phyloP scores from a whole-genome alignment of 1,140 invertebrate genomes.

The Dreissena rostriformis region DNA sequence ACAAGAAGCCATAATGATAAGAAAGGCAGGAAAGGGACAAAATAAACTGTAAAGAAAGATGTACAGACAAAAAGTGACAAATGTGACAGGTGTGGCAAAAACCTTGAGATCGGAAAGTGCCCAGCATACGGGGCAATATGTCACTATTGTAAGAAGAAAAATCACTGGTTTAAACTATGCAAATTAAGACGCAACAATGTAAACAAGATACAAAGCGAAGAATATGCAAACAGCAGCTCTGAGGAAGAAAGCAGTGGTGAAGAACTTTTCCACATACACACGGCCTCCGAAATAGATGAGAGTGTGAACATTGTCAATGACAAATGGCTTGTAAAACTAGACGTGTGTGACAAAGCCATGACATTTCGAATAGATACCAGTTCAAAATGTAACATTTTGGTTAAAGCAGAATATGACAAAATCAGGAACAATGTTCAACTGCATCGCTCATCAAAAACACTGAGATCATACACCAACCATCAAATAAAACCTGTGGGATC shows the following conservation, averaged over 20 bases:
- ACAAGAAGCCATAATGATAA: not conserved
- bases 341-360: not conserved
- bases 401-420: not conserved
- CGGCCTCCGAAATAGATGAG: not conserved
- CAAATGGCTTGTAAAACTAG: constrained; percentile 24
- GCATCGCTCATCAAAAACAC: not conserved
- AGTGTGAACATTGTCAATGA: not conserved
- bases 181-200: not conserved
- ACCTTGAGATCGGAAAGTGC: constrained; percentile 27
- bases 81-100: constrained; percentile 6
- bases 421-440: not conserved
- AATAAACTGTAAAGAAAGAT: not conserved
- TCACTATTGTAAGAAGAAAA: constrained; percentile 43
- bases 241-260: not conserved
- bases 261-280: constrained; percentile 2
- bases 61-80: not conserved
- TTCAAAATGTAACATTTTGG: constrained; percentile 42
- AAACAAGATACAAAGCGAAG: not conserved
- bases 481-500: constrained; percentile 16
- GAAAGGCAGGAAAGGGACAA: not conserved
- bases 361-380: constrained; percentile 55
- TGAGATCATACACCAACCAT: constrained; percentile 23
- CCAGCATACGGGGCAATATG: constrained; percentile 42
- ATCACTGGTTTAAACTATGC: constrained; percentile 52
- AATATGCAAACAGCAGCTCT: not conserved